Evolutionary conservation across 2,797 vertebrate species (phyloP).

Genomic region (Moxostoma hubbsi): DNA sequence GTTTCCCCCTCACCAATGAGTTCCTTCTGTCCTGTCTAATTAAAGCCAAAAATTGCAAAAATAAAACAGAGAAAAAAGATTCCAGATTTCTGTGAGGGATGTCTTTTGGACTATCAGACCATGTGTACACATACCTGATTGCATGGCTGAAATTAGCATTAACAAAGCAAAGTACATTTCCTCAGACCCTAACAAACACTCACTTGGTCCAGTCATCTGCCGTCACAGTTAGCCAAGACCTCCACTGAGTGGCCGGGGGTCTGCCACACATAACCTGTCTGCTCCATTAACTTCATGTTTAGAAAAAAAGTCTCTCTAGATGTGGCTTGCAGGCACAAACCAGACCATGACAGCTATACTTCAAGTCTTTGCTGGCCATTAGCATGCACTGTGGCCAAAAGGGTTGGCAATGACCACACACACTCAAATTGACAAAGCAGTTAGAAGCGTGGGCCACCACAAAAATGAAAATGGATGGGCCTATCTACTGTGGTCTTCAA

Average conservation of each 20-base stretch:
- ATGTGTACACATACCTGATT: too few relatives aligned
- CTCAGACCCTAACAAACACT: constrained; percentile 15
- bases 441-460: constrained; percentile 32
- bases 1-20: too few relatives aligned
- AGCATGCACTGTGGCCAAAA: constrained; percentile 22
- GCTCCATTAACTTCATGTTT: constrained; percentile 42
- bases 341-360: constrained; percentile 33
- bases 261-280: not conserved
- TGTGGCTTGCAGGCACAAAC: constrained; percentile 15
- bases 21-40: too few relatives aligned
- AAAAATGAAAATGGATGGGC: constrained; percentile 46
- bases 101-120: too few relatives aligned
- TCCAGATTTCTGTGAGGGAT: too few relatives aligned
- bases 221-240: constrained; percentile 1
- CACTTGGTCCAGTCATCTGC: not conserved
- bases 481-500: constrained; percentile 30
- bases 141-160: not conserved
- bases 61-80: too few relatives aligned
- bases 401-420: constrained; percentile 45
- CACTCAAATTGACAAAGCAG: not conserved
- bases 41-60: not conserved
- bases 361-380: constrained; percentile 33
- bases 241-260: not conserved
- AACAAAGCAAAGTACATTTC: constrained; percentile 1
- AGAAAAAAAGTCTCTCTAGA: constrained; percentile 28